Evolutionary conservation across 2,888 invertebrate genomes (phyloP).

Genomic region (Tiliacea citrago): DNA sequence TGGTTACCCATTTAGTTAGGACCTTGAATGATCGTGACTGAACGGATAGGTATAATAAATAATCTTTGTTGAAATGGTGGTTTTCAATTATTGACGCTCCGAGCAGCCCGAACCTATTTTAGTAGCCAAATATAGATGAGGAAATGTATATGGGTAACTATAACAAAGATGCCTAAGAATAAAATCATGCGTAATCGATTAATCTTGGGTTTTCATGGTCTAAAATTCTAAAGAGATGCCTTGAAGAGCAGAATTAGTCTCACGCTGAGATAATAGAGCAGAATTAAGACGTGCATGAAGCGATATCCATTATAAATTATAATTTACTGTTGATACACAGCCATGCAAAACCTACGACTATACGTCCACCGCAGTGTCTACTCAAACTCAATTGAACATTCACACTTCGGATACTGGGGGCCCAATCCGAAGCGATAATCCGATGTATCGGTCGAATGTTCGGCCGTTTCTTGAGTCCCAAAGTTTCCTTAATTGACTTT

Average conservation of each 20-base stretch:
- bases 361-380: conserved; percentile 2
- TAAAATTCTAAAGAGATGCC: conserved; percentile 45
- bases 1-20: conserved; percentile 77
- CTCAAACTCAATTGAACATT: conserved; percentile 40
- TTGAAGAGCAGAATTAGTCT: conserved; percentile 40
- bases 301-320: conserved; percentile 7
- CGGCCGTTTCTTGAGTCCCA: no score
- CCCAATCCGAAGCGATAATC: no score
- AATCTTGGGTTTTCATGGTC: conserved; percentile 52
- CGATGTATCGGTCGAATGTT: no score
- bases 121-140: conserved; percentile 68
- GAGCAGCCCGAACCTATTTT: conserved; percentile 61
- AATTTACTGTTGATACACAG: conserved; percentile 29
- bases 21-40: conserved; percentile 84
- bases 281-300: conserved; percentile 33
- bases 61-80: conserved; percentile 73
- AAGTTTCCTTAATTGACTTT: no score
- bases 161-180: conserved; percentile 56
- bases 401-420: no score
- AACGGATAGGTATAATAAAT: conserved; percentile 73
- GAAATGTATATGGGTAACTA: conserved; percentile 58
- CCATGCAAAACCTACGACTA: conserved; percentile 44
- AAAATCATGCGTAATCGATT: conserved; percentile 57
- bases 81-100: conserved; percentile 80
- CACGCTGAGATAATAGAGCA: conserved; percentile 16